Percentiles rank a stretch among this genome's conserved stretches.
Evolutionary conservation across 2,888 invertebrate species (phyloP).

Genomic region (Euplagia quadripunctaria): DNA sequence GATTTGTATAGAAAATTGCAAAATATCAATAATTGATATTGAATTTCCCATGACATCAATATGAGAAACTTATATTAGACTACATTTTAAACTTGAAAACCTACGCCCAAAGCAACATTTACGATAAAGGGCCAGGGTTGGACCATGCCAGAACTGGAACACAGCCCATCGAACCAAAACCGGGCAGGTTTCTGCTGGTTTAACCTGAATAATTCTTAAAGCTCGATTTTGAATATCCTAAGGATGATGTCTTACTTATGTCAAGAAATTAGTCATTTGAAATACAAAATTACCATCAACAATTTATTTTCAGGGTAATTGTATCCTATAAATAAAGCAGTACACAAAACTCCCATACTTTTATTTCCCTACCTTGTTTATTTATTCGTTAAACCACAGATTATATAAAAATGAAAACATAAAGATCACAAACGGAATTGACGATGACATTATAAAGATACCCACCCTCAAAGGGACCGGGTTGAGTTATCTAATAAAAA

Average conservation of each 20-base stretch:
- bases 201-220: not conserved
- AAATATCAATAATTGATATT: too few species aligned
- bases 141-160: too few species aligned
- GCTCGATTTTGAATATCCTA: not conserved
- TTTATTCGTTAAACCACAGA: constrained; percentile 6
- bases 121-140: too few species aligned
- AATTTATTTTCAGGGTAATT: not conserved
- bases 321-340: not conserved
- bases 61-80: too few species aligned
- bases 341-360: too few species aligned
- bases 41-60: too few species aligned
- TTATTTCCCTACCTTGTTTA: not conserved
- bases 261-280: not conserved
- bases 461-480: constrained; percentile 26
- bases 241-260: not conserved
- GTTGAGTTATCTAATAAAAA: constrained; percentile 56
- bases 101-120: too few species aligned
- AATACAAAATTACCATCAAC: not conserved
- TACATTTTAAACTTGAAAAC: too few species aligned
- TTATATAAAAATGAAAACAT: constrained; percentile 23
- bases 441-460: constrained; percentile 24
- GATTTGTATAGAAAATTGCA: too few species aligned
- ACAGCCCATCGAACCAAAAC: not conserved
- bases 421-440: constrained; percentile 29
- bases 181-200: not conserved